Evolutionary conservation across 2,888 invertebrate species (phyloP), one percentile per base, ranked within the genome.

Genomic region (Ormyrus labotus): DNA sequence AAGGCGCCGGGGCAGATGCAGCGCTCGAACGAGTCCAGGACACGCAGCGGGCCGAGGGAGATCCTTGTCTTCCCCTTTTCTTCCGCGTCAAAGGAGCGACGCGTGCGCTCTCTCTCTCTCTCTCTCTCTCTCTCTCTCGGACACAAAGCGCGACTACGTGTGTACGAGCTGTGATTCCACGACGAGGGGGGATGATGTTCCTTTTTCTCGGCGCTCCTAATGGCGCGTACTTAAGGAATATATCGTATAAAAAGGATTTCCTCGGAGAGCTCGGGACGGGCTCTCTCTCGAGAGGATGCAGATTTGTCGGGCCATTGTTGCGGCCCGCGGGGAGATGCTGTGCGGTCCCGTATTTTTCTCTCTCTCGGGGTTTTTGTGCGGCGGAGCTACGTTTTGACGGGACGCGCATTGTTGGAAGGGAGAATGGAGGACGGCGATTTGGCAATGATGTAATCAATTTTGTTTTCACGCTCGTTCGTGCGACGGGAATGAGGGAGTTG

Each of bases 221-320:
- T 70, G 64, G 77, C 34, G 10, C 19, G 57, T 64, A 70, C 76
- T 77, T 64, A 63, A 63, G 77, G 45, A 69, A 48, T 7, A 51
- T 34, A 34, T 34, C 34, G 45, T 34, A 50, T 63, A 64, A 57
- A 76, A 77, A 77, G 77, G 70, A 77, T 77, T 77, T 60, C 60
- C 45, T 60, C 6, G 19, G 19, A 50, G 34, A 34, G 34, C 34
- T 34, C 34, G 34, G 34, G 34, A 34, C 34, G 34, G n/a, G n/a
- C 4, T 34, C 34, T 34, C 34, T 10, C 19, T 55, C 8, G 48
- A 65, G 73, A 64, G 63, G 74, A 74, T 65, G 65, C 65, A 50
- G 74, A 65, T 74, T 74, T 74, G 74, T 74, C n/a, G 8, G 2
- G 10, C 48, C 34, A 65, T 74, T 74, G 74, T 74, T 8, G 55